Percentiles rank a stretch among this genome's conserved stretches.
Evolutionary conservation across 2,888 invertebrate species (phyloP).

Genomic region (Conchocele bisecta): DNA sequence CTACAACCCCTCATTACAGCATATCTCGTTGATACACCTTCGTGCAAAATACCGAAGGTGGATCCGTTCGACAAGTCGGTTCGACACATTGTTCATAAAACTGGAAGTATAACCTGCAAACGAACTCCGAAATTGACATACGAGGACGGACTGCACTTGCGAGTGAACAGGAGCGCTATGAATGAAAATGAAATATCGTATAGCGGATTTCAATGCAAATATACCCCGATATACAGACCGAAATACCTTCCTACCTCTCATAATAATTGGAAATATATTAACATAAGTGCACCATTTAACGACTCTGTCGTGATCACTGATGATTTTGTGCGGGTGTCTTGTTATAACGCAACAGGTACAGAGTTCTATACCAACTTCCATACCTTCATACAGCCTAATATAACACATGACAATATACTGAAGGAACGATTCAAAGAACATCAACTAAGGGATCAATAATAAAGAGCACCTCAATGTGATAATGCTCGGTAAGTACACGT

Average conservation of each 20-base stretch:
- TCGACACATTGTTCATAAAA: constrained; percentile 56
- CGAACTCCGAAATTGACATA: constrained; percentile 70
- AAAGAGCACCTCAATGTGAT: constrained; percentile 87
- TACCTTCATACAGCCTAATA: constrained; percentile 70
- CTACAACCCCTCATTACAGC: too few relatives aligned
- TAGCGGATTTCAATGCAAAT: constrained; percentile 74
- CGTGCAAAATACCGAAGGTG: constrained; percentile 77
- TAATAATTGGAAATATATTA: constrained; percentile 48
- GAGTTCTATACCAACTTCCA: constrained; percentile 77
- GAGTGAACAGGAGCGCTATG: constrained; percentile 53
- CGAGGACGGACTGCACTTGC: constrained; percentile 51
- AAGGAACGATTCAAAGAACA: constrained; percentile 38
- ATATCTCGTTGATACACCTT: constrained; percentile 74
- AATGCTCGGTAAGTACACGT: constrained; percentile 90
- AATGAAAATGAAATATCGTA: constrained; percentile 45
- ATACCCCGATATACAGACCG: constrained; percentile 69
- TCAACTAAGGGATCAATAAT: constrained; percentile 38
- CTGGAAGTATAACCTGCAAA: constrained; percentile 60
- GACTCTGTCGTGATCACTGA: constrained; percentile 47
- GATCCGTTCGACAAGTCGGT: constrained; percentile 75
- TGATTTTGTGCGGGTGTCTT: constrained; percentile 77
- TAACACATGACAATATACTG: constrained; percentile 47
- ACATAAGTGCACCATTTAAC: constrained; percentile 49
- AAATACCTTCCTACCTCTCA: constrained; percentile 50
- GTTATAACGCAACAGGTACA: constrained; percentile 66